Base-by-base conservation (phyloP, 2,888 invertebrate genomes). In the Dynastes grantii region DNA sequence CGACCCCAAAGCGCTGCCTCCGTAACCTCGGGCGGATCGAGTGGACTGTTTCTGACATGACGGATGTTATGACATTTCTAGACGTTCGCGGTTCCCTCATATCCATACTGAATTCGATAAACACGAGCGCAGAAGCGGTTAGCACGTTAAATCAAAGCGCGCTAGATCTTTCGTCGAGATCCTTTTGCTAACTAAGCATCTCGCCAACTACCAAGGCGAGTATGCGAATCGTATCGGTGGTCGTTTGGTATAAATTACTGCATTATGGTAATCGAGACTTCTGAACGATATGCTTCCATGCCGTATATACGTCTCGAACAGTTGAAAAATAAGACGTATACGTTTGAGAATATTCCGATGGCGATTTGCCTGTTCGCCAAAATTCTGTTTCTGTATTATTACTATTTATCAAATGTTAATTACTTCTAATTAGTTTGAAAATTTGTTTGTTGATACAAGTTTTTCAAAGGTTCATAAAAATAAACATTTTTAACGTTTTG, bases 21-120 rank as follows among this genome's bases (percentile, higher is more conserved):
- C 32, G 32, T 29, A 16, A 4, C 76, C 76, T 53, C 77, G 68
- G 77, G 77, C 81, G 81, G 85, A 85, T 86, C 82, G 83, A 86
- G 85, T 84, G 86, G 85, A 84, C 85, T 83, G 86, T 84, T 86
- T 80, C 80, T 86, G 87, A 86, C 86, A 82, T 84, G 84, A 83
- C 83, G 81, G 81, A 85, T 85, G 85, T 84, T 83, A 84, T 84
- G 83, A 83, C 82, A 81, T 81, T 80, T 55, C 55, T 82, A 76
- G 49, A 79, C 78, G 73, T 80, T 65, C 49, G 16, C 22, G 8
- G 6, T 67, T 16, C 67, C 8, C 67, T 67, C 45, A 67, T 67
- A 67, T 67, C 67, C 67, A 67, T 67, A 67, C 16, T 9, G 67
- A 9, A 45, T 67, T 40, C 45, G 67, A 67, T 67, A 67, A 67